phyloP scores from a whole-genome alignment of 2,113 vertebrate species.

The Phrynosoma blainvillii region DNA sequence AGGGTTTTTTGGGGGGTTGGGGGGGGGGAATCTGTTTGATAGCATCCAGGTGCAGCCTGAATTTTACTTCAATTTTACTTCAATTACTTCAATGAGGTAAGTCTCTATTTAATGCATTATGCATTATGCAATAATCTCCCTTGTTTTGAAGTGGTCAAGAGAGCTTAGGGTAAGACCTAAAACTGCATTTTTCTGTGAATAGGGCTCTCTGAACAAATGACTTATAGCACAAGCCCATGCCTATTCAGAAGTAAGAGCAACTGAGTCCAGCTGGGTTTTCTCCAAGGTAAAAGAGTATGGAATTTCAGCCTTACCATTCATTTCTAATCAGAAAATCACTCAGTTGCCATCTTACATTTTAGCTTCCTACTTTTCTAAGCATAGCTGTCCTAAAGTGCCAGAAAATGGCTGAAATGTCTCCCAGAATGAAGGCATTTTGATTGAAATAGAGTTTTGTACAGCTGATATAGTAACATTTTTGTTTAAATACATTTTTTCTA shows the following conservation, averaged over 20 bases:
- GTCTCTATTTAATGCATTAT: no score
- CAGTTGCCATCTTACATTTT: not conserved
- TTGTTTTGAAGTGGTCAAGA: not conserved
- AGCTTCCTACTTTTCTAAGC: not conserved
- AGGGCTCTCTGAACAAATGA: not conserved
- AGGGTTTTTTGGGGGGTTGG: no score
- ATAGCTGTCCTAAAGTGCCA: not conserved
- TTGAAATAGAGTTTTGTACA: slow-evolving; percentile 39
- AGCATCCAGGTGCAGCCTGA: no score
- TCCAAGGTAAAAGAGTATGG: not conserved
- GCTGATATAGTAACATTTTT: slow-evolving; percentile 39
- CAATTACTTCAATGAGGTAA: no score
- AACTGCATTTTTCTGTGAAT: not conserved
- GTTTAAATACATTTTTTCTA: not conserved
- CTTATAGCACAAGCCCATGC: not conserved
- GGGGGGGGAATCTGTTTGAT: no score
- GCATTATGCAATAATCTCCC: no score
- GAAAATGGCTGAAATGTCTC: not conserved
- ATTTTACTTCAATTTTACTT: no score
- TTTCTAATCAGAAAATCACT: not conserved
- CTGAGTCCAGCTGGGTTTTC: not conserved
- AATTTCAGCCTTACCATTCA: not conserved
- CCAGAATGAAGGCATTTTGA: not conserved
- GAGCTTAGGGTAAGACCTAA: not conserved
- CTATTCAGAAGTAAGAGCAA: no score